Evolutionary conservation across 2,888 invertebrate genomes (phyloP), one percentile per base, ranked within the genome.

Genomic region (Caenorhabditis sp.): DNA sequence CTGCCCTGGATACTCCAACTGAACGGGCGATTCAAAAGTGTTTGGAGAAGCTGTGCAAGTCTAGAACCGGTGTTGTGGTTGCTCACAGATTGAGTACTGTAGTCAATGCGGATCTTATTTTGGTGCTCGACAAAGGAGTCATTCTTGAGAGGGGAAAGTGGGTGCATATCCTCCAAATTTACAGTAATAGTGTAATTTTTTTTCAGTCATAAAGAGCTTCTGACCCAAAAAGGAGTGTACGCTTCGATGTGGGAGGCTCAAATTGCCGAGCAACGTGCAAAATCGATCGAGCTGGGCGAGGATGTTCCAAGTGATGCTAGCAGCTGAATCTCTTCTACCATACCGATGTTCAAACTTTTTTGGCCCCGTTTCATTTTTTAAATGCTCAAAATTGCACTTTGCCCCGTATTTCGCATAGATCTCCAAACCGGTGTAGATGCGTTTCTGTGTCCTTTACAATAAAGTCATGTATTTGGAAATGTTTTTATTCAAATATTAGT

Each of bases 1-100:
- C 97, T 72, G 97, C 98, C 0, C 94, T 98, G 44, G 98, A 98
- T 92, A 98, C 98, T 0, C 95, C 96, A 90, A 97, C 98, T 0
- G 98, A 98, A 92, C 94, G 97, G 73, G 95, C 96, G 92, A 96
- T 96, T 91, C 96, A 96, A 93, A 72, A 74, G 24, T 89, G 88
- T 51, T 75, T 89, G 38, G 86, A 88, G 66, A 94, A 94, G 82
- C 95, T 97, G 28, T 96, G 96, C 92, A 94, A 94, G 0, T 96
- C 96, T 92, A 95, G 96, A 74, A 98, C 98, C 0, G 97, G 97
- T 0, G 94, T 98, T 10, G 85, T 89, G 72, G 96, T 98, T 44
- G 98, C 98, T 0, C 98, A 98, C 93, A 94, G 94, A 10, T 90
- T 98, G 61, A 97, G 97, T 0, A 98, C 98, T 2, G 75, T 98